A percentile compares a stretch with the other conserved stretches of the same genome.
Evolutionary conservation across 2,797 vertebrate species (phyloP).

Genomic region (Helarctos malayanus): DNA sequence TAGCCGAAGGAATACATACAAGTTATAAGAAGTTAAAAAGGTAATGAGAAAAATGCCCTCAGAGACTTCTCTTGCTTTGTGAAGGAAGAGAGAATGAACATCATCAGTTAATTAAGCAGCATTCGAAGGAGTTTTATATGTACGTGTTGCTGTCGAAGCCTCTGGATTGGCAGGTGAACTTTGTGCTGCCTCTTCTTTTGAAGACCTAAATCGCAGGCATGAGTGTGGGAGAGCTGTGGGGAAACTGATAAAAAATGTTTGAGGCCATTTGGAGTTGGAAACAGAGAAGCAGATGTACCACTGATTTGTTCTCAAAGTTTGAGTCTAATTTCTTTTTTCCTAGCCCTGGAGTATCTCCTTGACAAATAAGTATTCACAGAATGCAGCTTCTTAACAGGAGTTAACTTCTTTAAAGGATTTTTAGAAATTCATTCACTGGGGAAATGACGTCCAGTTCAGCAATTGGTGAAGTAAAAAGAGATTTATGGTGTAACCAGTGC

Average conservation of each 20-base stretch:
- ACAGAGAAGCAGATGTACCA: neutral
- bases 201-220: neutral
- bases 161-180: neutral
- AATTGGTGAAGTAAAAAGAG: conserved; percentile 60
- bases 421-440: conserved; percentile 32
- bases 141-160: neutral
- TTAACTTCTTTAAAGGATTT: conserved; percentile 32
- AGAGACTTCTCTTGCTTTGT: conserved; percentile 60
- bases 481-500: conserved; percentile 29
- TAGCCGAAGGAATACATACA: conserved; percentile 69
- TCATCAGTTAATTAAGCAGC: conserved; percentile 67
- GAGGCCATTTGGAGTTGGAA: neutral
- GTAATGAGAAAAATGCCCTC: conserved; percentile 65
- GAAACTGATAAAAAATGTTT: neutral
- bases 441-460: conserved; percentile 59
- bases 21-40: conserved; percentile 72
- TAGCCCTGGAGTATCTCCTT: neutral
- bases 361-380: conserved; percentile 42
- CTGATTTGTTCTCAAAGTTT: conserved; percentile 60
- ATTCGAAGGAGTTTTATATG: conserved; percentile 2
- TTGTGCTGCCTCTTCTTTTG: neutral
- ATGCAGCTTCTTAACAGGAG: conserved; percentile 57
- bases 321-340: conserved; percentile 52
- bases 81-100: conserved; percentile 72
- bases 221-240: neutral